Evolutionary conservation across 2,113 vertebrate genomes (phyloP), one percentile per base, ranked within the genome.

Genomic region (Neofelis nebulosa): DNA sequence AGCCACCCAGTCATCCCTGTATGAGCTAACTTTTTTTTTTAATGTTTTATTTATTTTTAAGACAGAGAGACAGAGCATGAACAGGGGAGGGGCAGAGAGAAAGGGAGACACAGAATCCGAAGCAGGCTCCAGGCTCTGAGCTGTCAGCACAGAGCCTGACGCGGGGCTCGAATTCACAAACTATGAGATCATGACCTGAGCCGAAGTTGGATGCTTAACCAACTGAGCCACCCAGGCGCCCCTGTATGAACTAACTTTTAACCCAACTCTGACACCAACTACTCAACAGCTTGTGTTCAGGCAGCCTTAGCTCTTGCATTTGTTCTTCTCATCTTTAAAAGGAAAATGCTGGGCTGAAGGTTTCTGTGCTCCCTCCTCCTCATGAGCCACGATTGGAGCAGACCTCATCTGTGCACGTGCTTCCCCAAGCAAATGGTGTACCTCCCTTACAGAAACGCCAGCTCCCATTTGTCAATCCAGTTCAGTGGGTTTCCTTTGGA

Each of bases 221-320:
- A 8, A 61, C 57, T 61, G 23, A 61, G 57, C 8, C 57, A 23
- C 21, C 57, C 57, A 61, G 57, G 23, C 5, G 6, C 23, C 57
- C 57, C 57, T 61, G 95, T 36, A 61, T 9, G 25, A 68, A 21
- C 29, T 73, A 36, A n/a, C 11, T 87, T 89, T 91, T 82, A 82
- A 48, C 9, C 45, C 38, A 94, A 10, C 13, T 92, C 16, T 41
- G n/a, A 55, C 31, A 65, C 57, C 38, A 61, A 63, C 41, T 33
- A 18, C 5, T 68, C 69, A 45, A 19, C 8, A 84, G 7, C n/a
- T 48, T 23, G 12, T 71, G 45, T 76, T 14, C 50, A 81, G 92
- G 7, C 79, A 2, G 5, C 3, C 1, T 55, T 15, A 31, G 16
- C 16, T 36, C 14, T 48, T 89, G 36, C 11, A 9, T 52, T 65